Evolutionary conservation across 2,888 invertebrate genomes (phyloP).

Genomic region (Phengaris alcon): DNA sequence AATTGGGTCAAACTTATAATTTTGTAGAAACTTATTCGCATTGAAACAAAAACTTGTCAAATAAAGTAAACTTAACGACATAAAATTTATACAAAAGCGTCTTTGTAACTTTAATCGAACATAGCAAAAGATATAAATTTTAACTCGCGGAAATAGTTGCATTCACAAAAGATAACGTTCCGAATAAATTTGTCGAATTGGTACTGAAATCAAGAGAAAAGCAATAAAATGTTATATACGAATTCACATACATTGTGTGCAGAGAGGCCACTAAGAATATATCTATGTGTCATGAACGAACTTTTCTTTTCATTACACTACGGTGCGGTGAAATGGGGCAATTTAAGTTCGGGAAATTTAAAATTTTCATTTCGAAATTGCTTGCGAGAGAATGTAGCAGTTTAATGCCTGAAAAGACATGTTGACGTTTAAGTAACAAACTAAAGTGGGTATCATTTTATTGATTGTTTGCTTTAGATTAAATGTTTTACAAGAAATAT

Average conservation of each 20-base stretch:
- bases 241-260: constrained; percentile 67
- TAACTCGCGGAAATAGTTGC: constrained; percentile 28
- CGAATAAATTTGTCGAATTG: constrained; percentile 44
- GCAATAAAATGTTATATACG: constrained; percentile 65
- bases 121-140: constrained; percentile 30
- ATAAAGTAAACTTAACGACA: constrained; percentile 20
- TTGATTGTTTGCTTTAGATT: too few relatives aligned
- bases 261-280: constrained; percentile 62
- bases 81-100: constrained; percentile 28
- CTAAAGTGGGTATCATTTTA: too few relatives aligned
- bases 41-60: constrained; percentile 5
- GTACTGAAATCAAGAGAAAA: constrained; percentile 54
- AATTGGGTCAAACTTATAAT: background rate
- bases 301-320: constrained; percentile 65
- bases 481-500: too few relatives aligned
- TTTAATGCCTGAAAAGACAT: background rate
- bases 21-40: background rate
- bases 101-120: constrained; percentile 24
- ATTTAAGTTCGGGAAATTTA: constrained; percentile 47
- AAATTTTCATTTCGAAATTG: constrained; percentile 42
- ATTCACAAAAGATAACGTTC: constrained; percentile 32
- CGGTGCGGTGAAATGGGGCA: constrained; percentile 51
- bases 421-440: background rate
- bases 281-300: constrained; percentile 64
- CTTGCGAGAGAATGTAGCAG: constrained; percentile 36